Conservation (phyloP, 2,888 invertebrate genomes). For the Chymomyza procnemis region DNA sequence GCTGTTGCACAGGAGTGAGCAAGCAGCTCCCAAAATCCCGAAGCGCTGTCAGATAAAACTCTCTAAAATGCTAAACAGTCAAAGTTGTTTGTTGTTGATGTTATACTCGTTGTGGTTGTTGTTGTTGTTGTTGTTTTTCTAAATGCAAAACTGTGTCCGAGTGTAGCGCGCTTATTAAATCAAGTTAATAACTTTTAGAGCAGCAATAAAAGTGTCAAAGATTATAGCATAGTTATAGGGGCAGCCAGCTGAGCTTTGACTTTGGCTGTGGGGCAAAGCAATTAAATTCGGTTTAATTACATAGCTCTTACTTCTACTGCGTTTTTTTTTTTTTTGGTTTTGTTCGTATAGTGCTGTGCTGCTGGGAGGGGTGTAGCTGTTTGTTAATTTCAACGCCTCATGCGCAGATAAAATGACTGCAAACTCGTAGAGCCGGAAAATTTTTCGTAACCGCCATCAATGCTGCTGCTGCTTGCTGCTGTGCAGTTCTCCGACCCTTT, state of each 20-base stretch:
- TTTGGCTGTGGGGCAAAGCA: slow-evolving; percentile 52
- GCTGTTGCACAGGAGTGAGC: background rate
- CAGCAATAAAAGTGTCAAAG: slow-evolving; percentile 77
- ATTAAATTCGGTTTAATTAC: slow-evolving; percentile 72
- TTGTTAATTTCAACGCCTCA: slow-evolving; percentile 73
- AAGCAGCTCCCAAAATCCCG: background rate
- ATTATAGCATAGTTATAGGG: slow-evolving; percentile 73
- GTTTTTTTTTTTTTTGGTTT: slow-evolving; percentile 5
- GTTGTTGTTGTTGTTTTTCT: slow-evolving; percentile 19
- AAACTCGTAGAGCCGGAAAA: slow-evolving; percentile 68
- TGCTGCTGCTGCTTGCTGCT: slow-evolving; percentile 17
- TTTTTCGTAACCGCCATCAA: slow-evolving; percentile 57
- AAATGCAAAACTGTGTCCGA: slow-evolving; percentile 34
- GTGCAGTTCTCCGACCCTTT: background rate
- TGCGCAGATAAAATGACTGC: slow-evolving; percentile 65
- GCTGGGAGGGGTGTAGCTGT: slow-evolving; percentile 29
- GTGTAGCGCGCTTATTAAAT: slow-evolving; percentile 73
- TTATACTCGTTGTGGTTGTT: too few relatives aligned
- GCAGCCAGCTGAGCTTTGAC: slow-evolving; percentile 13
- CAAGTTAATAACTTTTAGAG: slow-evolving; percentile 77
- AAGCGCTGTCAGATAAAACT: slow-evolving; percentile 46
- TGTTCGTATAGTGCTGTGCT: too few relatives aligned
- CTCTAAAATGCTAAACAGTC: slow-evolving; percentile 54
- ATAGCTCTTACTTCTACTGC: slow-evolving; percentile 51
- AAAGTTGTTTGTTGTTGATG: slow-evolving; percentile 20